phyloP scores from a whole-genome alignment of 2,113 vertebrate species.

The Bos javanicus region DNA sequence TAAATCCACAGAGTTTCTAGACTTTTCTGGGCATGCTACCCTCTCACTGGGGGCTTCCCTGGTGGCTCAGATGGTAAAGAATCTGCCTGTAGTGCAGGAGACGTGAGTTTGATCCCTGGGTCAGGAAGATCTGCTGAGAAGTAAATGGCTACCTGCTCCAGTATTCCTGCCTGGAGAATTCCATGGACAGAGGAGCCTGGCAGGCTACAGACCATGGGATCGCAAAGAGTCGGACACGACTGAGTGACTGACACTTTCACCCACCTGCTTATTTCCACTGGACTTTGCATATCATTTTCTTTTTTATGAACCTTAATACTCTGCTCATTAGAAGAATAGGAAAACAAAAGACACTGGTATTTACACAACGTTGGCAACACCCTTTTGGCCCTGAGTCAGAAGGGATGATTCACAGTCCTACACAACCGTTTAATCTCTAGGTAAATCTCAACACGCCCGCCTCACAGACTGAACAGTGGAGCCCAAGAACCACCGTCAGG shows the following conservation, averaged over 20 bases:
- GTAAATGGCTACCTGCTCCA: neutral
- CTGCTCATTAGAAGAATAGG: neutral
- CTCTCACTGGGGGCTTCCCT: neutral
- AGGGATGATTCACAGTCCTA: neutral
- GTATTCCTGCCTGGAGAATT: neutral
- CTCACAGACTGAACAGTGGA: no score
- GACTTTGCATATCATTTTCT: neutral
- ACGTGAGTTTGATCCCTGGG: neutral
- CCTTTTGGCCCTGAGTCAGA: neutral
- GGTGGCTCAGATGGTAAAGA: neutral
- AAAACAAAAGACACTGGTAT: neutral
- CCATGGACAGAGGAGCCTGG: neutral
- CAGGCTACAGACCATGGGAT: neutral
- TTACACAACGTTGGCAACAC: neutral
- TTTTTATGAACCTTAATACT: neutral
- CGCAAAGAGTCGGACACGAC: fast-evolving
- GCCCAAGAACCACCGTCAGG: neutral
- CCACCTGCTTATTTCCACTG: neutral
- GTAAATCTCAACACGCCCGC: neutral
- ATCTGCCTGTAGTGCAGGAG: neutral
- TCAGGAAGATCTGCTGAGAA: neutral
- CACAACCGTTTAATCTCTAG: neutral
- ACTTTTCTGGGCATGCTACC: neutral
- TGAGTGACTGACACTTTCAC: neutral
- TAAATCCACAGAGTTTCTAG: neutral